A percentile compares a stretch with the other conserved stretches of the same genome.
Evolutionary conservation across 1,140 invertebrate genomes (phyloP).

Genomic region (Drusus annulatus): DNA sequence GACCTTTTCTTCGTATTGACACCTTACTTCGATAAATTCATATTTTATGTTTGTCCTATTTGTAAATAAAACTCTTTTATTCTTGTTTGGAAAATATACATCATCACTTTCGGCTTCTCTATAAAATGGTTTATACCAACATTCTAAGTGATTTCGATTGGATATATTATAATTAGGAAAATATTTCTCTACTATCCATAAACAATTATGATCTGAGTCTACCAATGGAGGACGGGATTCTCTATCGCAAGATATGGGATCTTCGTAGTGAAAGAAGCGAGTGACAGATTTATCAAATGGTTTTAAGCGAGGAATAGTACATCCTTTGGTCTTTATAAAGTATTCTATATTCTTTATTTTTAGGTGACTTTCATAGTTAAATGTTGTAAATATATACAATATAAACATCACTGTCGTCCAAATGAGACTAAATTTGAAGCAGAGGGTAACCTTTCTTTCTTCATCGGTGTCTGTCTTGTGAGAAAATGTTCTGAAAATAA

Average conservation of each 20-base stretch:
- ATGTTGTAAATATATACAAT: too few relatives aligned
- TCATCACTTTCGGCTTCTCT: constrained; percentile 69
- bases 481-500: too few relatives aligned
- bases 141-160: constrained; percentile 68
- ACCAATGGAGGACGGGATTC: constrained; percentile 70
- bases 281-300: constrained; percentile 75
- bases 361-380: too few relatives aligned
- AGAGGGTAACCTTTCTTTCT: too few relatives aligned
- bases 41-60: constrained; percentile 64
- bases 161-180: constrained; percentile 73
- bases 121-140: constrained; percentile 77
- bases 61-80: constrained; percentile 62
- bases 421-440: too few relatives aligned
- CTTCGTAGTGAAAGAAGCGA: constrained; percentile 65
- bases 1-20: constrained; percentile 66
- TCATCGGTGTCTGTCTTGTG: too few relatives aligned
- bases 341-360: constrained; percentile 62
- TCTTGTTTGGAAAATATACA: constrained; percentile 65
- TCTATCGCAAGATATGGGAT: constrained; percentile 63
- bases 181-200: constrained; percentile 69
- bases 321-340: constrained; percentile 81
- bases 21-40: constrained; percentile 78
- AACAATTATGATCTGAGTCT: constrained; percentile 76
- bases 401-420: too few relatives aligned
- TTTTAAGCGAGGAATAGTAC: constrained; percentile 84